Percentiles rank a stretch among this genome's conserved stretches.
phyloP scores from a whole-genome alignment of 2,888 invertebrate genomes.

The Uropetala carovei region DNA sequence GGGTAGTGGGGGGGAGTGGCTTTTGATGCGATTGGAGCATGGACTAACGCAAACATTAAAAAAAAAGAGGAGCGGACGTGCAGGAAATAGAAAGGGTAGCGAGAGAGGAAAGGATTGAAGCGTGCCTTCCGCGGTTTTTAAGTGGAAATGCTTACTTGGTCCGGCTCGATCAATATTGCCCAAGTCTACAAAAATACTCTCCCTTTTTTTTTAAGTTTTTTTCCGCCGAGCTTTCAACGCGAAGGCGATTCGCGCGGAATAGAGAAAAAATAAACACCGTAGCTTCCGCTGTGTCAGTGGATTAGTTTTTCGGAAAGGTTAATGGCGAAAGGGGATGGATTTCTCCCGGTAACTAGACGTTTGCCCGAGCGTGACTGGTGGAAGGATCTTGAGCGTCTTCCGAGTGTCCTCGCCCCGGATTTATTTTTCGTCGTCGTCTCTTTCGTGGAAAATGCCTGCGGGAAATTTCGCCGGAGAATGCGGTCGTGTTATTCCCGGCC shows the following conservation, averaged over 20 bases:
- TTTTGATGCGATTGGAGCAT: neutral
- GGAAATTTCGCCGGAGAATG: too few species aligned
- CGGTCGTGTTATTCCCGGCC: too few species aligned
- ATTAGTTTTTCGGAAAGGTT: constrained; percentile 44
- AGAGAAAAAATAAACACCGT: constrained; percentile 10
- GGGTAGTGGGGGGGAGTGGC: neutral
- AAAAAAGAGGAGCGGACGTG: too few species aligned
- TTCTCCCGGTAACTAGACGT: neutral
- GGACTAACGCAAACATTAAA: neutral
- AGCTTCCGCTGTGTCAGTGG: constrained; percentile 40
- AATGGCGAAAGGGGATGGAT: constrained; percentile 1
- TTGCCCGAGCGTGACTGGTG: too few species aligned
- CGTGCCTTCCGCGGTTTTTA: neutral
- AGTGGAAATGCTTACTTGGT: constrained; percentile 29
- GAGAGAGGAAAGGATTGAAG: neutral
- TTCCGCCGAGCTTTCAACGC: neutral
- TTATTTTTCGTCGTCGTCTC: too few species aligned
- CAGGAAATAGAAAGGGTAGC: neutral
- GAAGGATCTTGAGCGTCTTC: too few species aligned
- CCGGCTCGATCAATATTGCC: constrained; percentile 38
- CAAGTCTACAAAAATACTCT: constrained; percentile 25
- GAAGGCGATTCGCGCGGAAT: neutral
- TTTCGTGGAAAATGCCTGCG: too few species aligned
- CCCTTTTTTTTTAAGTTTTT: too few species aligned
- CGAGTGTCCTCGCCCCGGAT: too few species aligned